A percentile compares a stretch with the other conserved stretches of the same genome.
phyloP scores from a whole-genome alignment of 1,140 invertebrate species.

The Leptoteleia sp. region DNA sequence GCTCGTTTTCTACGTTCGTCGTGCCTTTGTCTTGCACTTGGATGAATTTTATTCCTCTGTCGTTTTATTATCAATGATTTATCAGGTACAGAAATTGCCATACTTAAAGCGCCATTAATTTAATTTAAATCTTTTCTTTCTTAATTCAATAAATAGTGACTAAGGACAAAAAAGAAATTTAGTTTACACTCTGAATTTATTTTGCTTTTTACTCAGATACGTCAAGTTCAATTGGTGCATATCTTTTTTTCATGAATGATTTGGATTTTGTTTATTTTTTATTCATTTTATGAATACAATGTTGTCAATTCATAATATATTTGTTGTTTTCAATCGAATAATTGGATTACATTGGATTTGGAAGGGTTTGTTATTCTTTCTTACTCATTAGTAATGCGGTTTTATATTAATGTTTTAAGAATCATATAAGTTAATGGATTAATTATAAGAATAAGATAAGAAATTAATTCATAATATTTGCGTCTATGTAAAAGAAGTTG shows the following conservation, averaged over 20 bases:
- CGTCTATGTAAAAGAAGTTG: too few relatives aligned
- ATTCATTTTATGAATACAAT: neutral
- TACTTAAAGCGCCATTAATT: too few relatives aligned
- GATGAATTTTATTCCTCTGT: conserved; percentile 7
- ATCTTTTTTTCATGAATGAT: neutral
- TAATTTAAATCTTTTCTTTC: too few relatives aligned
- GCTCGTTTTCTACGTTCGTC: conserved; percentile 42
- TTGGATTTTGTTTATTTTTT: neutral
- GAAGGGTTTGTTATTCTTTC: conserved; percentile 7
- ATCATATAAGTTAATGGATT: neutral
- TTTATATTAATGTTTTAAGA: conserved; percentile 1
- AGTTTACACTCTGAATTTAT: too few relatives aligned
- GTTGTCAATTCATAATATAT: neutral
- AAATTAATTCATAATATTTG: neutral
- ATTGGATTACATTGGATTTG: conserved; percentile 22
- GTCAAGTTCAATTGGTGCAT: too few relatives aligned
- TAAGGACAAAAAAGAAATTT: too few relatives aligned
- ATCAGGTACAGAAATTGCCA: too few relatives aligned
- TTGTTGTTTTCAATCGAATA: conserved; percentile 18
- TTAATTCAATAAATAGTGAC: too few relatives aligned
- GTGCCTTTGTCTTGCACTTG: conserved; percentile 21
- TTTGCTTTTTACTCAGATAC: too few relatives aligned
- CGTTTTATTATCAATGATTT: conserved; percentile 27
- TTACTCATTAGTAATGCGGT: conserved; percentile 1
- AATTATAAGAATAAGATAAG: neutral